Percentiles rank a stretch among this genome's conserved stretches.
Conservation (phyloP, 2,113 vertebrate genomes). For the Siphamia tubifer region DNA sequence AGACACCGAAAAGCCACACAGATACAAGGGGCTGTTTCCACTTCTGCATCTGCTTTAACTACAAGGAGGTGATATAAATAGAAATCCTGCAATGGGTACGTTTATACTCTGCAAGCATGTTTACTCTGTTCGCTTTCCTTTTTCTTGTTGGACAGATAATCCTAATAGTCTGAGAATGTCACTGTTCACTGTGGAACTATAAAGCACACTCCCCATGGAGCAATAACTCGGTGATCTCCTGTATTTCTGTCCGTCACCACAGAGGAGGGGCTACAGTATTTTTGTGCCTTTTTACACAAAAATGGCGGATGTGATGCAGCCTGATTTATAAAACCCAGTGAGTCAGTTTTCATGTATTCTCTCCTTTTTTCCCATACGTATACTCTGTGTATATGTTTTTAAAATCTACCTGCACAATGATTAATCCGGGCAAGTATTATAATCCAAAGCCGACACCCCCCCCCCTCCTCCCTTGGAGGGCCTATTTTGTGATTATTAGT, state of each 20-base stretch:
- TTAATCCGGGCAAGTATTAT: conserved; percentile 73
- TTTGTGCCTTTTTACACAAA: conserved; percentile 72
- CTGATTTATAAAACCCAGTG: conserved; percentile 41
- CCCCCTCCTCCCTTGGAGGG: conserved; percentile 39
- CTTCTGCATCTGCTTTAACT: background rate
- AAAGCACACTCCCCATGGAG: conserved; percentile 62
- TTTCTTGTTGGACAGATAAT: background rate
- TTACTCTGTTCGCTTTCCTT: background rate
- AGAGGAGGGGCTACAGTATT: conserved; percentile 52
- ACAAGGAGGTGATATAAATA: too few species aligned
- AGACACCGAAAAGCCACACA: background rate
- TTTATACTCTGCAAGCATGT: background rate
- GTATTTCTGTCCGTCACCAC: conserved; percentile 61
- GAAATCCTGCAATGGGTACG: background rate
- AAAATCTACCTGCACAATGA: conserved; percentile 71
- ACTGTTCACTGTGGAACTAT: conserved; percentile 50
- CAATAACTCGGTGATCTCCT: conserved; percentile 51
- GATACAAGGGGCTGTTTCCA: conserved; percentile 14
- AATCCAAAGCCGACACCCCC: conserved; percentile 63
- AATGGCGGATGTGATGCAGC: conserved; percentile 56
- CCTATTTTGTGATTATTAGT: conserved; percentile 16
- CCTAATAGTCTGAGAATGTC: conserved; percentile 19
- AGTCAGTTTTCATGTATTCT: conserved; percentile 10
- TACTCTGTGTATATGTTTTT: conserved; percentile 66
- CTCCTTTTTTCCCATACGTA: conserved; percentile 41